Conservation (phyloP, 2,888 invertebrate species). For the Serripes groenlandicus region DNA sequence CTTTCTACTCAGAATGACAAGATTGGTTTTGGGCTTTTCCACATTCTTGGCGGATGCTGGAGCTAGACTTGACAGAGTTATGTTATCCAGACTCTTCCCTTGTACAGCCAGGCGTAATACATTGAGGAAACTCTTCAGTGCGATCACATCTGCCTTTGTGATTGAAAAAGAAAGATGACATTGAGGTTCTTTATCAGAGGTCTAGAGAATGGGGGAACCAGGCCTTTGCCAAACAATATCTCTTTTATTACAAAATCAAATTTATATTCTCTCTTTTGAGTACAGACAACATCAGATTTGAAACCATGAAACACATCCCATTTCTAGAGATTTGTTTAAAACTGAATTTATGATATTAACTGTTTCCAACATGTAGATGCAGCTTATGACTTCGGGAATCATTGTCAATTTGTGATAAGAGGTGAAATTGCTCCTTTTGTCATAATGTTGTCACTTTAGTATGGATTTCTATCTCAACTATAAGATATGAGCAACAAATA, state of each 20-base stretch:
- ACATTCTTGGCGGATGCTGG: constrained; percentile 80
- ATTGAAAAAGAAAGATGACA: constrained; percentile 4
- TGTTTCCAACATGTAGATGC: too few species aligned
- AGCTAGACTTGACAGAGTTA: constrained; percentile 78
- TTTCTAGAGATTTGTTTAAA: too few species aligned
- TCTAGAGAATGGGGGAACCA: too few species aligned
- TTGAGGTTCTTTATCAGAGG: neutral
- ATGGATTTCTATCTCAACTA: too few species aligned
- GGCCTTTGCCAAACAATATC: too few species aligned
- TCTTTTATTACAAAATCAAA: neutral
- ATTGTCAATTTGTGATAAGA: too few species aligned
- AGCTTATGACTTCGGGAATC: too few species aligned
- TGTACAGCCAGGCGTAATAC: constrained; percentile 75
- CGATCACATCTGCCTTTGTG: constrained; percentile 83
- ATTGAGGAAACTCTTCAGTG: constrained; percentile 82
- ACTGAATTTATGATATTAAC: too few species aligned
- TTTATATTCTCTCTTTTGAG: neutral
- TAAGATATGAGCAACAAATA: too few species aligned
- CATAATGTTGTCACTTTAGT: too few species aligned
- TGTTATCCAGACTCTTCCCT: constrained; percentile 77
- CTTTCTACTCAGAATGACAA: constrained; percentile 74
- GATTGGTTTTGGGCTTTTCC: constrained; percentile 79
- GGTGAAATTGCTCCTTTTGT: too few species aligned
- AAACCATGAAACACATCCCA: too few species aligned
- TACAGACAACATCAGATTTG: neutral